Conservation (phyloP, 2,888 invertebrate species). For the Mythimna pallens region DNA sequence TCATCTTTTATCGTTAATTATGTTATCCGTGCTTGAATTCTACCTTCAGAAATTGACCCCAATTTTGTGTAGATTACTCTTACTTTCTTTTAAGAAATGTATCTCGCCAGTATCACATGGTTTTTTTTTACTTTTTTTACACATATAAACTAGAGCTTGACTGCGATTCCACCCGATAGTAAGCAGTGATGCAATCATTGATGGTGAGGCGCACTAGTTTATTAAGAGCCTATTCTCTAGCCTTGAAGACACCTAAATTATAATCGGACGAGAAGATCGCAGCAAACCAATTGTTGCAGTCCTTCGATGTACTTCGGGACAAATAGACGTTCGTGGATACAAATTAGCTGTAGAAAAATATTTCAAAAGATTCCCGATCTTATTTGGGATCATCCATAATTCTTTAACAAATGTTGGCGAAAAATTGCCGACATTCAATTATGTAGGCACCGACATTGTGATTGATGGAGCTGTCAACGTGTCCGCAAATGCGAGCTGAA, state of each 20-base stretch:
- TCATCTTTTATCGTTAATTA: constrained; percentile 54
- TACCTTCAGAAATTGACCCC: constrained; percentile 48
- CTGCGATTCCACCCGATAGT: too few species aligned
- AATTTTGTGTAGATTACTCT: constrained; percentile 40
- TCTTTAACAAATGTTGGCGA: constrained; percentile 60
- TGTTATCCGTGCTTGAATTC: constrained; percentile 57
- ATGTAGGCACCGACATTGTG: constrained; percentile 58
- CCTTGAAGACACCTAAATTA: too few species aligned
- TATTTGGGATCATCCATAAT: constrained; percentile 57
- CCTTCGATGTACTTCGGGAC: not conserved
- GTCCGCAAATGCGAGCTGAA: constrained; percentile 61
- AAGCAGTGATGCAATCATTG: too few species aligned
- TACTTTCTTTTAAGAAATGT: constrained; percentile 14
- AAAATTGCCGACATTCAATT: constrained; percentile 68
- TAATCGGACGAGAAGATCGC: too few species aligned
- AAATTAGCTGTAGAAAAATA: constrained; percentile 19
- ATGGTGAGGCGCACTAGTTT: too few species aligned
- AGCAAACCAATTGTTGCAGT: too few species aligned
- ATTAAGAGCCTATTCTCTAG: too few species aligned
- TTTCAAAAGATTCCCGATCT: constrained; percentile 38
- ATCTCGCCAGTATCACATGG: constrained; percentile 16
- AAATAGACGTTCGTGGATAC: constrained; percentile 11
- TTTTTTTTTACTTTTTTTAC: constrained; percentile 9
- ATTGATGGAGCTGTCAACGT: constrained; percentile 65
- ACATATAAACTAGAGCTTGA: too few species aligned